A percentile compares a stretch with the other conserved stretches of the same genome.
Evolutionary conservation across 2,113 vertebrate genomes (phyloP).

Genomic region (Aleadryas rufinucha): DNA sequence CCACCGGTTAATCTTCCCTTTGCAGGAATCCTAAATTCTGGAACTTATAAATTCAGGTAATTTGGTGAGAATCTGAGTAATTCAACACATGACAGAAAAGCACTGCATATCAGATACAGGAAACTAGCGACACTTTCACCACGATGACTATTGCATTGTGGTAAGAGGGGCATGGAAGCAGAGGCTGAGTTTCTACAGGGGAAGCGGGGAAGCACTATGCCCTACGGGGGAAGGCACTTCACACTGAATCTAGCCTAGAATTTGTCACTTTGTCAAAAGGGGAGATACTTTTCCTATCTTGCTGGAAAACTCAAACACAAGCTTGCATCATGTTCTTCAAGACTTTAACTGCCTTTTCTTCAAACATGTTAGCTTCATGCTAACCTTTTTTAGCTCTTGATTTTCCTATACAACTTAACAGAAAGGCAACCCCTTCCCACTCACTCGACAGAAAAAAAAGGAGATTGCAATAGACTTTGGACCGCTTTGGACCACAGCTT

Average conservation of each 20-base stretch:
- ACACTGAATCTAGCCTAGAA: background rate
- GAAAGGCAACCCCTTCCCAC: background rate
- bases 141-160: accelerated
- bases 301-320: background rate
- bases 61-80: background rate
- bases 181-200: background rate
- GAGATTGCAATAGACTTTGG: too few relatives aligned
- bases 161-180: background rate
- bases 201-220: background rate
- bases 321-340: accelerated
- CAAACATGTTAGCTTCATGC: accelerated
- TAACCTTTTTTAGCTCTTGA: background rate
- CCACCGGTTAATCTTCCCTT: background rate
- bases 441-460: accelerated
- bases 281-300: background rate
- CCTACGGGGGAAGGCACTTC: background rate
- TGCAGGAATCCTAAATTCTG: background rate
- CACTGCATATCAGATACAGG: accelerated
- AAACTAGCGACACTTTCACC: background rate
- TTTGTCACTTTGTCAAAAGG: background rate
- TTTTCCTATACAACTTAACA: background rate
- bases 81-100: background rate
- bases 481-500: background rate
- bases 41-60: background rate
- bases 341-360: background rate